Percentiles rank a stretch among this genome's conserved stretches.
These are phyloP conservation scores for Tiliacea aurago DNA, from an alignment of 2,888 invertebrate genomes.

Conservation along the genomic window DNA sequence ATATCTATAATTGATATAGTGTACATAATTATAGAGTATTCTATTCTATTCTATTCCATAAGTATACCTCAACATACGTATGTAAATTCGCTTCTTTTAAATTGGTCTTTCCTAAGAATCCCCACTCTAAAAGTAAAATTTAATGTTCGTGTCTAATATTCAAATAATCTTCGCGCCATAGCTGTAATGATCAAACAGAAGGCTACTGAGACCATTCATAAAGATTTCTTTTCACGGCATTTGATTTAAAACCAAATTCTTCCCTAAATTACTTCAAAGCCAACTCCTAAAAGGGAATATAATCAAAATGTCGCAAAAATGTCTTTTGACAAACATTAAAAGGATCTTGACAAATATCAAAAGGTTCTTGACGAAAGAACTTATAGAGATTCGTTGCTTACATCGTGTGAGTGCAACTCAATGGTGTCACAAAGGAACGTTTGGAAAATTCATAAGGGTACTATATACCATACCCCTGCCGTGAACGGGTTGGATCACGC, in stretches of 20 bases:
- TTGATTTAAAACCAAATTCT: conserved; percentile 41
- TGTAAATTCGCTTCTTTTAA: neutral
- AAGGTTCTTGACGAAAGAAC: conserved; percentile 29
- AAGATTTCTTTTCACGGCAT: conserved; percentile 26
- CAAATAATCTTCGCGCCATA: neutral
- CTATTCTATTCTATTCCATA: too few relatives aligned
- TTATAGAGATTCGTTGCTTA: conserved; percentile 52
- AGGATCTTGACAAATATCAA: conserved; percentile 28
- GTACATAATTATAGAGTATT: too few relatives aligned
- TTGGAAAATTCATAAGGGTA: conserved; percentile 53
- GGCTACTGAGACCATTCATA: conserved; percentile 21
- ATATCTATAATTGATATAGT: too few relatives aligned
- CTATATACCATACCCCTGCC: conserved; percentile 32
- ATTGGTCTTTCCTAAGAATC: neutral
- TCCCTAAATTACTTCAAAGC: conserved; percentile 38
- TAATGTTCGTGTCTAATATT: conserved; percentile 12
- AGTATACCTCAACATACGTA: too few relatives aligned
- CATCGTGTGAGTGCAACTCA: conserved; percentile 51
- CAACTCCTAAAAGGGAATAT: conserved; percentile 12
- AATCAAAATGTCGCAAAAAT: conserved; percentile 34
- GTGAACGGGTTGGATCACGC: conserved; percentile 41
- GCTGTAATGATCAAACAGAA: conserved; percentile 31
- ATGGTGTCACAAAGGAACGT: conserved; percentile 51
- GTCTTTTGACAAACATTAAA: conserved; percentile 34
- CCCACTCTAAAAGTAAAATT: neutral